phyloP scores from a whole-genome alignment of 2,888 invertebrate species.

The Corbicula japonica region DNA sequence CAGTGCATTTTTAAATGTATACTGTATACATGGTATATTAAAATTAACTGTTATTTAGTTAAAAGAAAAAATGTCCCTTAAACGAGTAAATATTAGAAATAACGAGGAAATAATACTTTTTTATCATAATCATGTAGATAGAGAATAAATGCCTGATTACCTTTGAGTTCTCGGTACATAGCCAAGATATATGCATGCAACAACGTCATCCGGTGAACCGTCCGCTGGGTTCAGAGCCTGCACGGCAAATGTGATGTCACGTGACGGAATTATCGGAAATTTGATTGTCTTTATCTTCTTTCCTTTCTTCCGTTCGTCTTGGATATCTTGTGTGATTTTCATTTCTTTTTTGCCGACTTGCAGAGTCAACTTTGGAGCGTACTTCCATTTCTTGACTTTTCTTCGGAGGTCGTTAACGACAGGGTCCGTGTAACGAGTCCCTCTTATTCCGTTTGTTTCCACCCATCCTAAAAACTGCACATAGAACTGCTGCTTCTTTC shows the following conservation, averaged over 20 bases:
- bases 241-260: conserved; percentile 94
- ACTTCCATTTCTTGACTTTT: conserved; percentile 93
- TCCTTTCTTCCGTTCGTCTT: conserved; percentile 83
- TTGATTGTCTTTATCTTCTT: conserved; percentile 89
- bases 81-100: too few species aligned
- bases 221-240: conserved; percentile 91
- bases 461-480: conserved; percentile 95
- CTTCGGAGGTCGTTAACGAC: conserved; percentile 94
- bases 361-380: conserved; percentile 92
- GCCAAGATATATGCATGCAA: conserved; percentile 96
- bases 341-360: conserved; percentile 93
- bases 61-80: too few species aligned
- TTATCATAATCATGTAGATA: too few species aligned
- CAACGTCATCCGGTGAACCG: conserved; percentile 92
- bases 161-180: conserved; percentile 98
- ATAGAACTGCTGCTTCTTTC: conserved; percentile 87
- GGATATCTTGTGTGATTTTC: conserved; percentile 95
- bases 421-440: conserved; percentile 93
- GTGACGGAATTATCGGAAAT: conserved; percentile 88
- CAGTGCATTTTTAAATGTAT: too few species aligned
- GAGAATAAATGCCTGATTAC: too few species aligned
- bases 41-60: too few species aligned
- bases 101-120: too few species aligned
- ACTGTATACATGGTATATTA: too few species aligned
- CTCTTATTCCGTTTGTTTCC: conserved; percentile 95